phyloP scores from a whole-genome alignment of 2,797 vertebrate genomes.

The Parauchenoglanis ngamensis region DNA sequence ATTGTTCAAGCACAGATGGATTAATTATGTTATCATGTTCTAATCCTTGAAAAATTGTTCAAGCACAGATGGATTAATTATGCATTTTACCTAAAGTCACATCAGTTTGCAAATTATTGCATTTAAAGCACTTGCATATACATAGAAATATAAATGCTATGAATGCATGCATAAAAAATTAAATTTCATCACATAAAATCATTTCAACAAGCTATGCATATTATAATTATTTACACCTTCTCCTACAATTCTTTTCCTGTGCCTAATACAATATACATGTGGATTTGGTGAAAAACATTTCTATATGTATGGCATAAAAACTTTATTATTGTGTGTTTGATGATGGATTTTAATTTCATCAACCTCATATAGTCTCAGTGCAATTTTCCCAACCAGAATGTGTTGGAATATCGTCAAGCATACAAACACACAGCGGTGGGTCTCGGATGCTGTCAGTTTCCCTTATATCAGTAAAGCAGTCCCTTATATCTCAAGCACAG shows the following conservation, averaged over 20 bases:
- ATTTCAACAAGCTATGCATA: neutral
- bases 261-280: neutral
- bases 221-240: neutral
- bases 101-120: neutral
- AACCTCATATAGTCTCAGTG: conserved; percentile 12
- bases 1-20: neutral
- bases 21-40: neutral
- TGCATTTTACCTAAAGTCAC: neutral
- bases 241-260: neutral
- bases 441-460: conserved; percentile 55
- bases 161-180: neutral
- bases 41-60: neutral
- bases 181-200: neutral
- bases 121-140: conserved; percentile 3
- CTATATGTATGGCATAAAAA: conserved; percentile 26
- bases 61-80: neutral
- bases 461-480: conserved; percentile 62
- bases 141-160: neutral
- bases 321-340: conserved; percentile 23
- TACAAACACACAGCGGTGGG: conserved; percentile 40
- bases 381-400: conserved; percentile 7
- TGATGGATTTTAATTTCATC: conserved; percentile 6
- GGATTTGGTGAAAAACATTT: conserved; percentile 11
- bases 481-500: conserved; percentile 48
- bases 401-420: conserved; percentile 45